Conservation (phyloP, 2,113 vertebrate genomes). For the Dolichotis patagonum region DNA sequence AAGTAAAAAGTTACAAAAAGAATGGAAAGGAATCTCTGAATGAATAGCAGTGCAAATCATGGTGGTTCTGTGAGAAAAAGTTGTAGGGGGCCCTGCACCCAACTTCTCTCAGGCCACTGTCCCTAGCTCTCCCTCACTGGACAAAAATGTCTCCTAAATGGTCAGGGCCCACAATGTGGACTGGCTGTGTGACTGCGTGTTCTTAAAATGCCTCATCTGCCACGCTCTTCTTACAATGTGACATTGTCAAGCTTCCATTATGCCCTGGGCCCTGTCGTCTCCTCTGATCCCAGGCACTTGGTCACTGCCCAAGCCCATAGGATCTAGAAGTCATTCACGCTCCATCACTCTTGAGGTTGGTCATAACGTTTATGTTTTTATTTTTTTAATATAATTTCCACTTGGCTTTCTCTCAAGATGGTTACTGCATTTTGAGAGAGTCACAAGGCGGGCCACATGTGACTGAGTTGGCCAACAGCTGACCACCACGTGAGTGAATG, state of each 20-base stretch:
- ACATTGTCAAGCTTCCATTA: not conserved
- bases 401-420: not conserved
- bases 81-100: not conserved
- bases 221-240: not conserved
- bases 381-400: not conserved
- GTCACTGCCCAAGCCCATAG: not conserved
- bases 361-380: not conserved
- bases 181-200: not conserved
- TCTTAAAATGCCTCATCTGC: not conserved
- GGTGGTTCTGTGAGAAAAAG: not conserved
- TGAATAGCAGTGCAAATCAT: not conserved
- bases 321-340: not conserved
- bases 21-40: slow-evolving; percentile 24
- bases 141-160: not conserved
- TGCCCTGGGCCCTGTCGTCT: not conserved
- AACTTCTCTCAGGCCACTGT: not conserved
- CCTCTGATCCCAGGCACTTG: not conserved
- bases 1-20: not conserved
- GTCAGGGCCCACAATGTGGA: not conserved
- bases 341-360: not conserved
- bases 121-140: not conserved
- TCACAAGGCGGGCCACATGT: fast-evolving
- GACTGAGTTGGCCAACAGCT: not conserved
- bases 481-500: not conserved
- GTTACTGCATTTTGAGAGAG: not conserved